A percentile compares a stretch with the other conserved stretches of the same genome.
phyloP scores from a whole-genome alignment of 2,113 vertebrate genomes.

The Anseranas semipalmata region DNA sequence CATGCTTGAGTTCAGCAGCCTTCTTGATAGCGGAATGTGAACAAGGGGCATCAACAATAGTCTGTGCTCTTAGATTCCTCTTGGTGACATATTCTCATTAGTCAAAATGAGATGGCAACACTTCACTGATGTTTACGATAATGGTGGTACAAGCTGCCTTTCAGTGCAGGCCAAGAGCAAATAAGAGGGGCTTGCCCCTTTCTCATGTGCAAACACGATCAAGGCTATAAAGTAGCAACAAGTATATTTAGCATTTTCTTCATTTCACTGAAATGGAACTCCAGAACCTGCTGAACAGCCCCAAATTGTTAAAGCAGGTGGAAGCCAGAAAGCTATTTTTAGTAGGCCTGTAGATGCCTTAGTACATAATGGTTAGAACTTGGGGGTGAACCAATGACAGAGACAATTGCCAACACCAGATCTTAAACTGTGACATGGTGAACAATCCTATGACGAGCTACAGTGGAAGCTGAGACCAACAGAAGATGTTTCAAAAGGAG shows the following conservation, averaged over 20 bases:
- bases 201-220: not conserved
- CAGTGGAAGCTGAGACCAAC: not conserved
- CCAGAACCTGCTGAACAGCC: not conserved
- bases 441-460: not conserved
- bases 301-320: not conserved
- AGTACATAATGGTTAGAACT: not conserved
- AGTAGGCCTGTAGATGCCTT: not conserved
- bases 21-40: constrained; percentile 14
- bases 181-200: not conserved
- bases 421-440: not conserved
- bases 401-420: not conserved
- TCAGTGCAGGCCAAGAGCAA: not conserved
- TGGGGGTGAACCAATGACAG: not conserved
- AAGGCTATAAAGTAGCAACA: not conserved
- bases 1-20: constrained; percentile 8
- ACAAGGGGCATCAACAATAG: not conserved
- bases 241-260: not conserved
- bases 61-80: not conserved
- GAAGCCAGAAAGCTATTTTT: not conserved
- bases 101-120: not conserved
- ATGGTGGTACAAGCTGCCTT: constrained; percentile 1
- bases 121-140: not conserved
- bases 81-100: constrained; percentile 9
- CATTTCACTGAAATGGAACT: not conserved
- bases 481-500: not conserved